These are phyloP conservation scores for Caenorhabditis drosophilae DNA, from an alignment of 2,888 invertebrate species.

Conservation along the genomic window DNA sequence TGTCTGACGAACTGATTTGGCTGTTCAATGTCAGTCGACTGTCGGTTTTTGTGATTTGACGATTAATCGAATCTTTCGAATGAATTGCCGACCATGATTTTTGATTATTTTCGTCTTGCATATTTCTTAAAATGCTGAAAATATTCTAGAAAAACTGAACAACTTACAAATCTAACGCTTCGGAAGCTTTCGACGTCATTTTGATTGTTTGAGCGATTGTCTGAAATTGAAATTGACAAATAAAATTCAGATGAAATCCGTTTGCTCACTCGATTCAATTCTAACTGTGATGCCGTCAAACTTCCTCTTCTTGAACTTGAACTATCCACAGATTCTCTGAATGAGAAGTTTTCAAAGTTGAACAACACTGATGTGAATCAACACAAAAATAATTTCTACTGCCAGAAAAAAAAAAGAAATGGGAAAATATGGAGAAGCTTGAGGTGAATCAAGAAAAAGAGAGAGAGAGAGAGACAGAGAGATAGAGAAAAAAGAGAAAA, in stretches of 20 bases:
- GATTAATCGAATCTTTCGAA: conserved; percentile 5
- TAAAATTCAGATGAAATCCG: neutral
- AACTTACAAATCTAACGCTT: conserved; percentile 27
- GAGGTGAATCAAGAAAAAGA: neutral
- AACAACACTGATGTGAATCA: no score
- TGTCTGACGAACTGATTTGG: conserved; percentile 14
- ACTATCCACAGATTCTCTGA: conserved; percentile 33
- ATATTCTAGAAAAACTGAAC: neutral
- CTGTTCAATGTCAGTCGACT: conserved; percentile 21
- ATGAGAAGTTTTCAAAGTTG: conserved; percentile 2
- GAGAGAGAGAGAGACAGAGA: no score
- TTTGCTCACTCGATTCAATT: conserved; percentile 22
- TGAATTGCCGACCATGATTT: conserved; percentile 23
- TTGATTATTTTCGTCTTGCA: conserved; percentile 31
- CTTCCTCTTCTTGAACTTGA: conserved; percentile 24
- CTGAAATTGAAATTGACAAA: neutral
- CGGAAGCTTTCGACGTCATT: conserved; percentile 21
- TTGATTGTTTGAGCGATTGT: conserved; percentile 37
- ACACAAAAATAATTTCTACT: no score
- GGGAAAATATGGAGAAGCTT: no score
- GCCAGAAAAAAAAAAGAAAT: no score
- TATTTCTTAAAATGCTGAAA: conserved; percentile 9
- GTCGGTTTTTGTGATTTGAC: conserved; percentile 14
- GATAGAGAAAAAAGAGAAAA: neutral
- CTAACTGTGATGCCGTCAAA: conserved; percentile 25